Percentiles rank a stretch among this genome's conserved stretches.
phyloP scores from a whole-genome alignment of 2,113 vertebrate genomes.

The Pycnonotus jocosus region DNA sequence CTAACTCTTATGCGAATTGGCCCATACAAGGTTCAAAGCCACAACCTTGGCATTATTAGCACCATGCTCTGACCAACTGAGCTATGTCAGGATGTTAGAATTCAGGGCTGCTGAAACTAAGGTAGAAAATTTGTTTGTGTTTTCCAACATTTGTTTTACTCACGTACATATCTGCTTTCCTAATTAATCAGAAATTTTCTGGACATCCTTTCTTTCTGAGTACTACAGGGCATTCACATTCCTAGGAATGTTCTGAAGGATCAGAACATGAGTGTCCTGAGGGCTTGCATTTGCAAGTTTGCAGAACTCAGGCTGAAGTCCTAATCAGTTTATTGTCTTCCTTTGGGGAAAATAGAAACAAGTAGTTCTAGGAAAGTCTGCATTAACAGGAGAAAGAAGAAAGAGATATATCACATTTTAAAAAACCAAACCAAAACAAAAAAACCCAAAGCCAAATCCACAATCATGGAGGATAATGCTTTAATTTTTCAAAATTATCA shows the following conservation, averaged over 20 bases:
- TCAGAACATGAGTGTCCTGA: neutral
- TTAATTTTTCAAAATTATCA: neutral
- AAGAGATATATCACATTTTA: neutral
- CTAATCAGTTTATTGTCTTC: neutral
- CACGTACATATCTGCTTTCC: neutral
- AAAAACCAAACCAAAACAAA: too few species aligned
- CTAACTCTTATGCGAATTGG: neutral
- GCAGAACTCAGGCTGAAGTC: neutral
- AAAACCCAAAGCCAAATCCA: too few species aligned
- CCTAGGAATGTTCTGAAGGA: neutral
- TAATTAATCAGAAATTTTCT: neutral
- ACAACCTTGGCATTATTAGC: neutral
- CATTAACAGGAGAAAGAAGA: neutral
- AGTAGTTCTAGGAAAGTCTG: neutral
- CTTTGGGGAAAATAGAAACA: neutral
- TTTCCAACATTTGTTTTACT: neutral
- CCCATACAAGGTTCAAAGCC: neutral
- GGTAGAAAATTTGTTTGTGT: neutral
- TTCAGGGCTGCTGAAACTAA: neutral
- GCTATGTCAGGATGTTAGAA: neutral
- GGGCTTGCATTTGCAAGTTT: neutral
- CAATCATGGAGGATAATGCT: neutral
- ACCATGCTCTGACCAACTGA: neutral
- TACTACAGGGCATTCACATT: neutral
- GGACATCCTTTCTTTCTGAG: neutral